Base-by-base conservation (phyloP, 2,888 invertebrate genomes). In the Alviniconcha strummeri region DNA sequence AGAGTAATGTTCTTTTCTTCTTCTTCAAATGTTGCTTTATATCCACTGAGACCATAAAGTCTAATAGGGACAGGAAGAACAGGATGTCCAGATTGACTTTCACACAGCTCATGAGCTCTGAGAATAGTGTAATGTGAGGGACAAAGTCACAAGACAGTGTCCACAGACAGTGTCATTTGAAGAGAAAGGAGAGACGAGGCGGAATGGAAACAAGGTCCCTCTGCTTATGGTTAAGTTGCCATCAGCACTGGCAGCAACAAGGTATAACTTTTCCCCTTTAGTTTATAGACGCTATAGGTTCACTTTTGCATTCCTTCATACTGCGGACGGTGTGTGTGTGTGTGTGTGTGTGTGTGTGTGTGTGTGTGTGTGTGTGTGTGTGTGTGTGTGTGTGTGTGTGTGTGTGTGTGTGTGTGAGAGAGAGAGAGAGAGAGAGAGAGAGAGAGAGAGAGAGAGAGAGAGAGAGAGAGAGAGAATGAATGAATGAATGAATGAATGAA, bases 241-340 rank as follows among this genome's bases (percentile, higher is more conserved):
- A 64, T 64, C 11, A 64, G 36, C 36, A 64, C 11, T 8, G 64
- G 17, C 11, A 64, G 15, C 17, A 64, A 64, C 11, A 17, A 64
- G 64, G 64, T 17, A 8, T 64, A 64, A 64, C 64, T 17, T 64
- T 64, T 64, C 8, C 64, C 7, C 17, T 64, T 64, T 17, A 11
- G 64, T 15, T 17, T 87, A 11, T 89, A 92, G 92, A 89, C 92
- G 9, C 57, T 92, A 56, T 92, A 17, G 17, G 17, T 64, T 64
- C 8, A 64, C 11, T 64, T 64, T 64, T 4, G 15, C 17, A 9
- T 17, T 64, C 64, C 17, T 11, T 64, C 15, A 15, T 5, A 15
- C 15, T 8, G 64, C 5, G 64, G 11, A 15, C n/a, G n/a, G n/a
- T n/a, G n/a, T n/a, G n/a, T n/a, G n/a, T n/a, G n/a, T n/a, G n/a